Evolutionary conservation across 2,113 vertebrate species (phyloP).

Genomic region (Strigops habroptila): DNA sequence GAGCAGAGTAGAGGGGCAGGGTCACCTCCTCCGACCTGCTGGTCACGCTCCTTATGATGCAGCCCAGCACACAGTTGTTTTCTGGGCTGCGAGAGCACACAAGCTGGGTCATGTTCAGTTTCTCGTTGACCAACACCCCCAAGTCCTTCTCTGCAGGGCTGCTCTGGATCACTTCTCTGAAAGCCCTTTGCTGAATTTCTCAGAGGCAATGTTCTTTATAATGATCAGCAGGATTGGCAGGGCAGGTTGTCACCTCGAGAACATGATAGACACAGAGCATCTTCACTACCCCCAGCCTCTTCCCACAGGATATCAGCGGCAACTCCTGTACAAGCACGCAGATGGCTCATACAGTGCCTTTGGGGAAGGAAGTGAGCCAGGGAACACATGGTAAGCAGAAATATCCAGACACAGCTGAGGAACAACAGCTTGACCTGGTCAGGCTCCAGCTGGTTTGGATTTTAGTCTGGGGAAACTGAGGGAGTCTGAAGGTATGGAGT

Average conservation of each 20-base stretch:
- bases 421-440: neutral
- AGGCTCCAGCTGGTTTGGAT: neutral
- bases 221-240: neutral
- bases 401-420: neutral
- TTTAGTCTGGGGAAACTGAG: neutral
- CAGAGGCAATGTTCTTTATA: neutral
- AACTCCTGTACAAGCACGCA: conserved; percentile 81
- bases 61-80: neutral
- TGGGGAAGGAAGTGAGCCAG: conserved; percentile 65
- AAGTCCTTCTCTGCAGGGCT: neutral
- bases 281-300: neutral
- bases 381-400: conserved; percentile 85
- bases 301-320: conserved; percentile 82
- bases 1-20: neutral
- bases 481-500: neutral
- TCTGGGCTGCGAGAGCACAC: neutral
- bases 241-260: neutral
- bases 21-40: neutral
- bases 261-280: neutral
- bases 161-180: neutral
- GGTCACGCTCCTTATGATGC: neutral
- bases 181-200: neutral
- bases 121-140: neutral
- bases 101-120: neutral
- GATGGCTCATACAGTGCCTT: conserved; percentile 87